Conservation (phyloP, 2,888 invertebrate species). For the Amblyjoppa fuscipennis region DNA sequence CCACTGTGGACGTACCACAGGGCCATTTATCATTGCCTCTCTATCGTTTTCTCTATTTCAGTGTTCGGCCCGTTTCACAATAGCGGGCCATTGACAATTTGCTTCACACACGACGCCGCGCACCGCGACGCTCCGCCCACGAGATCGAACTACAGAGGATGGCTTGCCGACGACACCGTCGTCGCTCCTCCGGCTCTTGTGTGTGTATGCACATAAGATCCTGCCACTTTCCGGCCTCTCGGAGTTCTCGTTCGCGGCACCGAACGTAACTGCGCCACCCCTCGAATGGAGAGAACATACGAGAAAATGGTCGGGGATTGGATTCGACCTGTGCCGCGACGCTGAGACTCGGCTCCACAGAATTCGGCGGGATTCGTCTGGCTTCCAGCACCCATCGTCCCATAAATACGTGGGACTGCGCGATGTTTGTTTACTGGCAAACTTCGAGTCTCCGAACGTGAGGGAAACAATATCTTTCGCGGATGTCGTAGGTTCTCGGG, state of each 20-base stretch:
- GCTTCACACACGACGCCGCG: conserved; percentile 82
- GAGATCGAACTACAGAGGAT: conserved; percentile 81
- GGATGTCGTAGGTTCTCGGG: neutral
- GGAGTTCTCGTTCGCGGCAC: neutral
- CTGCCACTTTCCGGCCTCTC: conserved; percentile 5
- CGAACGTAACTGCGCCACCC: conserved; percentile 14
- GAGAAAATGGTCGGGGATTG: conserved; percentile 19
- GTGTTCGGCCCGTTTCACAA: conserved; percentile 75
- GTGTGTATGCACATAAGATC: neutral
- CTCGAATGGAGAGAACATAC: conserved; percentile 7
- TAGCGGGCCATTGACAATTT: conserved; percentile 83
- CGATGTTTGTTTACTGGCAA: conserved; percentile 35
- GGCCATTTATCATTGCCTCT: conserved; percentile 81
- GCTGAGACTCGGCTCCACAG: neutral
- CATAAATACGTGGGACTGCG: neutral
- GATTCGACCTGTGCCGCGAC: neutral
- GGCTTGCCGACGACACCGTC: conserved; percentile 52
- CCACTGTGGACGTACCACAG: conserved; percentile 71
- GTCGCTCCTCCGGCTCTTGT: conserved; percentile 12
- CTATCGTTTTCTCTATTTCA: conserved; percentile 54
- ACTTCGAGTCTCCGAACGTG: neutral
- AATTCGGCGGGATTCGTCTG: neutral
- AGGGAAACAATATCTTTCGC: conserved; percentile 24
- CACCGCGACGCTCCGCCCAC: conserved; percentile 83
- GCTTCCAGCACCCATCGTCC: neutral